Percentiles rank a stretch among this genome's conserved stretches.
Evolutionary conservation across 2,888 invertebrate genomes (phyloP).

Genomic region (Chrysodeixis includens): DNA sequence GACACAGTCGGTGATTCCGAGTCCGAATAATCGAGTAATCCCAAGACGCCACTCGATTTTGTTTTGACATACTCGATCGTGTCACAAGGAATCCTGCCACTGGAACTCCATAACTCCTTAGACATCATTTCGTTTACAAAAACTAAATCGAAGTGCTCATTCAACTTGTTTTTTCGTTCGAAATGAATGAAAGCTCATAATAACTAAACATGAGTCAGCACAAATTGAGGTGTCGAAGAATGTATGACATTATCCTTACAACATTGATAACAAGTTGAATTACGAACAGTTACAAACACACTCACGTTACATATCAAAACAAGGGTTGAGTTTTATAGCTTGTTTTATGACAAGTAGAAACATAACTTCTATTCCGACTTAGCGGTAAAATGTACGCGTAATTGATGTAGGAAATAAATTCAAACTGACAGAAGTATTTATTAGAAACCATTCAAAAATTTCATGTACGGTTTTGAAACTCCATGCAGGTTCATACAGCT

Average conservation of each 20-base stretch:
- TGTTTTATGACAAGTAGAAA: conserved; percentile 4
- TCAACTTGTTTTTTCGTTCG: conserved; percentile 68
- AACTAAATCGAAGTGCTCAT: conserved; percentile 71
- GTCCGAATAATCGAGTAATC: conserved; percentile 69
- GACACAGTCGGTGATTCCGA: conserved; percentile 72
- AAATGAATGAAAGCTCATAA: conserved; percentile 75
- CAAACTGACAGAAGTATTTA: conserved; percentile 18
- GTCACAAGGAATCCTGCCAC: conserved; percentile 71
- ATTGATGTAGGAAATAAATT: conserved; percentile 9
- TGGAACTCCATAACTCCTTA: conserved; percentile 60
- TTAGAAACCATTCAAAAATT: conserved; percentile 22
- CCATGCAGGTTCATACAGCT: conserved; percentile 71
- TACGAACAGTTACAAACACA: conserved; percentile 4
- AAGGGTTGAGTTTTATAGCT: conserved; percentile 2
- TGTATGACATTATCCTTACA: conserved; percentile 48
- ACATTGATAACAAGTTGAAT: conserved; percentile 34
- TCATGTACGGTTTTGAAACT: conserved; percentile 32
- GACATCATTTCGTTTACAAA: conserved; percentile 65
- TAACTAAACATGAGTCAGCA: conserved; percentile 75
- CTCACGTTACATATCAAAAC: neutral
- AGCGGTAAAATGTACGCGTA: conserved; percentile 5
- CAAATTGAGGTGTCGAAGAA: conserved; percentile 47
- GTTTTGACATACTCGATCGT: conserved; percentile 84
- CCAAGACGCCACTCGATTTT: conserved; percentile 87
- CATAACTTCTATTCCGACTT: conserved; percentile 4